Evolutionary conservation across 2,797 vertebrate genomes (phyloP).

Genomic region (Catostomus latipinnis): DNA sequence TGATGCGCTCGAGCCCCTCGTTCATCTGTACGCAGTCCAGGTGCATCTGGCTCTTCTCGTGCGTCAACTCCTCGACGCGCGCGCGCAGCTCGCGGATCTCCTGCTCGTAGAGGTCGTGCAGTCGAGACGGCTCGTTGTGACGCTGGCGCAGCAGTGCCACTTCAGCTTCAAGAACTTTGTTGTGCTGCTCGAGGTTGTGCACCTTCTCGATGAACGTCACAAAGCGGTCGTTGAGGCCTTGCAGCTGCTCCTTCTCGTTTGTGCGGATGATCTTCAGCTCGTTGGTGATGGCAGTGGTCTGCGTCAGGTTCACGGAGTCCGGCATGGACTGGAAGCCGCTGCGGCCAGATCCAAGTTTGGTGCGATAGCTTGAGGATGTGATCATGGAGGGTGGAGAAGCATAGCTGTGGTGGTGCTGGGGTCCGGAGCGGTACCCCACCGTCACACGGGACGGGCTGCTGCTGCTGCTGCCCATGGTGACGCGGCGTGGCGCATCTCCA

Average conservation of each 20-base stretch:
- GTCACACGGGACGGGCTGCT: slow-evolving; percentile 76
- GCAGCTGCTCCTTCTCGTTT: slow-evolving; percentile 84
- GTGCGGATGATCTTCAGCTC: slow-evolving; percentile 84
- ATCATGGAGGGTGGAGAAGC: slow-evolving; percentile 65
- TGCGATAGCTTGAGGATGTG: slow-evolving; percentile 73
- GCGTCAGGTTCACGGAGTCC: slow-evolving; percentile 78
- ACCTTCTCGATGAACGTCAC: slow-evolving; percentile 86
- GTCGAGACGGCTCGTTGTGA: slow-evolving; percentile 79
- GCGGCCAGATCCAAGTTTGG: slow-evolving; percentile 74
- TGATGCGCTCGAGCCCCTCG: slow-evolving; percentile 75
- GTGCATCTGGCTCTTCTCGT: slow-evolving; percentile 83
- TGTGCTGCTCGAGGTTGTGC: slow-evolving; percentile 83
- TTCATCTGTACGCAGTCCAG: slow-evolving; percentile 81
- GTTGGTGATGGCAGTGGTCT: slow-evolving; percentile 82
- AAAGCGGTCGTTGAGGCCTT: slow-evolving; percentile 83
- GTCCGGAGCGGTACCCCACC: slow-evolving; percentile 68
- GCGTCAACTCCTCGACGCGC: slow-evolving; percentile 80
- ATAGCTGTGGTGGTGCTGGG: slow-evolving; percentile 71
- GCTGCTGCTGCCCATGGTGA: slow-evolving; percentile 64
- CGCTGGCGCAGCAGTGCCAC: slow-evolving; percentile 81
- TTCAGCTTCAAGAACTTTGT: slow-evolving; percentile 82
- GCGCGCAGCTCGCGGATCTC: slow-evolving; percentile 83
- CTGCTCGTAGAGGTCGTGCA: slow-evolving; percentile 84
- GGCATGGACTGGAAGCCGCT: slow-evolving; percentile 70
- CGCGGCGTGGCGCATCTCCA: slow-evolving; percentile 76